Evolutionary conservation across 2,888 invertebrate species (phyloP), one percentile per base, ranked within the genome.

Genomic region (Hymenopus coronatus): DNA sequence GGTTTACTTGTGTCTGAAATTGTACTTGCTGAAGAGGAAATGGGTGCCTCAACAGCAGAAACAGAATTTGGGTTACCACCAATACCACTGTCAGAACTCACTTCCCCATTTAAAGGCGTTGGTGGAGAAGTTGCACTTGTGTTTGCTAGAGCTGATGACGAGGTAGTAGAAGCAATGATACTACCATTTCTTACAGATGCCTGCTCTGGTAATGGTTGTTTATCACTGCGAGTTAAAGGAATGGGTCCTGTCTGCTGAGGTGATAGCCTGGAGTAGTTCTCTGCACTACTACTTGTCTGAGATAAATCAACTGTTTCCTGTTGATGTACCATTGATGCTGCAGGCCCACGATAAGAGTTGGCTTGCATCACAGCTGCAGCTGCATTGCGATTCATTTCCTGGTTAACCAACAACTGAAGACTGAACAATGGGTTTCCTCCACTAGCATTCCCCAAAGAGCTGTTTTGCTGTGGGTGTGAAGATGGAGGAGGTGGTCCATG

Each of bases 331-430:
- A 87, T 81, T 25, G 89, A 87, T 3, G 89, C 87, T 12, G 88
- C 84, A 8, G 89, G 70, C 9, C 85, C 90, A 33, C 89, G 87
- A 28, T 90, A 89, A 28, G 90, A 85, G 40, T 85, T 89, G 1
- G 84, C 84, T 54, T 89, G 90, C 30, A 84, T 84, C 28, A 54
- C 84, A 20, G 84, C 87, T 40, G 87, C 87, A 92, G 88, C 92
- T 92, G 12, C 92, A 91, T 33, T 92, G 91, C 20, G 92, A 92
- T 91, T 93, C 90, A 93, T 92, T 89, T 93, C 93, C 88, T 93
- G 93, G 90, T 92, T 90, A 91, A 93, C 93, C 89, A 93, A 91
- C 93, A 93, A 93, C 91, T 93, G 93, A 8, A 93, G 91, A 89
- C 92, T 93, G 90, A 92, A 93, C 28, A 93, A 91, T 1, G 93